These are phyloP conservation scores for Deilephila elpenor DNA, from an alignment of 2,888 invertebrate species.

Conservation along the genomic window DNA sequence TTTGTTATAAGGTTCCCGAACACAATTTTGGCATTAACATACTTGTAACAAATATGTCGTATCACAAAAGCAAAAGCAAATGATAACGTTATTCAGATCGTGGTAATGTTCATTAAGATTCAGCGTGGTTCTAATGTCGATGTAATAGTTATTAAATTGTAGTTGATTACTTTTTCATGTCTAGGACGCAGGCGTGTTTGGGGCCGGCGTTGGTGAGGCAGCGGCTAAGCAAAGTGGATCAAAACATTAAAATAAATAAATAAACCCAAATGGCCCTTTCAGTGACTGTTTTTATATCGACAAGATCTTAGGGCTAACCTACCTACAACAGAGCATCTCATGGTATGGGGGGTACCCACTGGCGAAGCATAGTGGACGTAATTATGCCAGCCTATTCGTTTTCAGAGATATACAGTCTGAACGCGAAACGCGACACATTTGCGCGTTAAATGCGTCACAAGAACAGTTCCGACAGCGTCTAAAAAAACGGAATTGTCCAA, in stretches of 20 bases:
- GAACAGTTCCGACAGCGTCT: background rate
- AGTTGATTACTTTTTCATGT: constrained; percentile 5
- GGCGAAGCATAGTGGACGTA: too few species aligned
- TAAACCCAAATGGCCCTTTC: too few species aligned
- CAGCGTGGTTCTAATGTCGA: background rate
- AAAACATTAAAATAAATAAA: background rate
- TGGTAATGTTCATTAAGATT: background rate
- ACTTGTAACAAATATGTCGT: background rate
- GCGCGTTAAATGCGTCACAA: background rate
- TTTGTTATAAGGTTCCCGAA: background rate
- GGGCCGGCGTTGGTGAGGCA: background rate
- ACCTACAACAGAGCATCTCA: too few species aligned
- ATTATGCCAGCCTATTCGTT: too few species aligned
- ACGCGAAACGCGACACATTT: too few species aligned
- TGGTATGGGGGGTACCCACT: too few species aligned
- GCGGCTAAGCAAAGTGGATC: background rate
- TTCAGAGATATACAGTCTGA: too few species aligned
- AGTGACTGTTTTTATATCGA: too few species aligned
- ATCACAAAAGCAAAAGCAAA: background rate
- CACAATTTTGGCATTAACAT: background rate
- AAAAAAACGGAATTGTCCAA: background rate
- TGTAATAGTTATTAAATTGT: constrained; percentile 8
- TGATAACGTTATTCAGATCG: background rate
- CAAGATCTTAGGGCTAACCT: too few species aligned
- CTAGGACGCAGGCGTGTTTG: background rate